Percentiles rank a stretch among this genome's conserved stretches.
These are phyloP conservation scores for Hemichromis elongatus DNA, from an alignment of 2,113 vertebrate genomes.

Conservation along the genomic window DNA sequence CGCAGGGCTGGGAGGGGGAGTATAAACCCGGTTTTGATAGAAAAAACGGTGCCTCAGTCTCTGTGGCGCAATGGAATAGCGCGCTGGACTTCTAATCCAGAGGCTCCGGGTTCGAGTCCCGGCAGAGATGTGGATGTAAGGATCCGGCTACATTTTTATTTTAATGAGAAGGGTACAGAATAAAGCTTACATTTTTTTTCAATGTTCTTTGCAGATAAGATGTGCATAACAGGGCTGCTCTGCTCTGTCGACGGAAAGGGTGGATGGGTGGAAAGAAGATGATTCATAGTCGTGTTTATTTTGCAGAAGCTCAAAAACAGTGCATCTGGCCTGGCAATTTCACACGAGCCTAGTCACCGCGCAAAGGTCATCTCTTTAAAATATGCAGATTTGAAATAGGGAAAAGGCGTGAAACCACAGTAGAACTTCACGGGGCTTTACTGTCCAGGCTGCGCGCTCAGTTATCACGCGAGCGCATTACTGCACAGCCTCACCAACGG, in stretches of 20 bases:
- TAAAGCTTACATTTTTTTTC: neutral
- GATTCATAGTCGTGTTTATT: neutral
- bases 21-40: slow-evolving; percentile 53
- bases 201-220: neutral
- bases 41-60: slow-evolving; percentile 51
- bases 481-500: neutral
- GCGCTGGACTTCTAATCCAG: slow-evolving; percentile 99
- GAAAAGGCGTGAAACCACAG: neutral
- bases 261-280: neutral
- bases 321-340: neutral
- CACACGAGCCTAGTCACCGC: neutral
- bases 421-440: neutral
- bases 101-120: slow-evolving; percentile 99
- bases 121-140: slow-evolving; percentile 87
- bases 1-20: slow-evolving; percentile 32
- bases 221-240: neutral
- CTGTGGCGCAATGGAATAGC: slow-evolving; percentile 99
- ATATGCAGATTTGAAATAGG: slow-evolving; percentile 19
- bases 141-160: neutral
- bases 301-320: neutral
- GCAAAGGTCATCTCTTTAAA: slow-evolving; percentile 36
- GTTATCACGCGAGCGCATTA: neutral
- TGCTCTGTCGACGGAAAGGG: neutral
- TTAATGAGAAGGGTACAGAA: neutral
- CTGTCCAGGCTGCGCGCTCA: neutral